Evolutionary conservation across 2,113 vertebrate species (phyloP), one percentile per base, ranked within the genome.

Genomic region (Chauna torquata): DNA sequence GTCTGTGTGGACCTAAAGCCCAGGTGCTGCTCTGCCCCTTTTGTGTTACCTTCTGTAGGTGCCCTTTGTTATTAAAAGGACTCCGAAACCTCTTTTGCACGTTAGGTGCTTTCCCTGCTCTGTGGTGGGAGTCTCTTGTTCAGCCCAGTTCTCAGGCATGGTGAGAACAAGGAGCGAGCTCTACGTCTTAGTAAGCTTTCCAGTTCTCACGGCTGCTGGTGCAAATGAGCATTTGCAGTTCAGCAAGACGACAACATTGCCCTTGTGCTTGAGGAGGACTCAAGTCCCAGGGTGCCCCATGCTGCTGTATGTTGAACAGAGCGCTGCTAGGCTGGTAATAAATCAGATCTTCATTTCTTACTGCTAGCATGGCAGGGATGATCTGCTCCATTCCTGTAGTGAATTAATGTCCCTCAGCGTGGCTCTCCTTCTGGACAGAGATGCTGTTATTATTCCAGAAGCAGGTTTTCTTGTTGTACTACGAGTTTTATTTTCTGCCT

Each of bases 51-150:
- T 58, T 64, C 38, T 54, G 30, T 19, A 12, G 32, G 52, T 27
- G 65, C 65, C 44, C 25, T 38, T 79, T 55, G 75, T 17, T 72
- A 22, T 47, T 36, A 30, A 25, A 64, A 45, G 55, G 61, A 4
- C 57, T 59, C 78, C 0, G 34, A 86, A 96, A 94, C 59, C 6
- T 7, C 45, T 57, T 42, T 12, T 49, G 50, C 45, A 59, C 16
- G 0, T 90, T 50, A 42, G 94, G 94, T 86, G 92, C 80, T 95
- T 90, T 74, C 94, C 82, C 91, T 81, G 68, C 55, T 47, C 68
- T 13, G 34, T 14, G 92, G 20, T 83, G 76, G 90, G 92, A 95
- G 82, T 75, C 80, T 57, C 28, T 91, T 32, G 28, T 59, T 40
- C 76, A 68, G 64, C 50, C 64, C 2, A 0, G 54, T 58, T 94